Conservation (phyloP, 2,113 vertebrate genomes). For the Columbina picui region DNA sequence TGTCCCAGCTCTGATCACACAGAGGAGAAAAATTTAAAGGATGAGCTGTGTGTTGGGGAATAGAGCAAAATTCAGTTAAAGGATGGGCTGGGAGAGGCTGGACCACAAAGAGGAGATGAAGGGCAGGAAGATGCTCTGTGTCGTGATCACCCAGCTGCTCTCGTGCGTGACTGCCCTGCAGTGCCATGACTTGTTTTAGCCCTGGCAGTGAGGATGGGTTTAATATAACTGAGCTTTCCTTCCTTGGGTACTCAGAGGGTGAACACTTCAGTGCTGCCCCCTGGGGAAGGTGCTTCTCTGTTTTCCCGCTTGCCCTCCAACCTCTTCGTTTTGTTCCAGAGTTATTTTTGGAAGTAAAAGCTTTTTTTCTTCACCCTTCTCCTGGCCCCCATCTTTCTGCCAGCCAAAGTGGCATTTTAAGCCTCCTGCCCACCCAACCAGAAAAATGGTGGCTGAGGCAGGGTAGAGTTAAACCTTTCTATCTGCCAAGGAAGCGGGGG, state of each 20-base stretch:
- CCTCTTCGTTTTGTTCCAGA: constrained; percentile 12
- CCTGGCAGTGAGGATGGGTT: neutral
- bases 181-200: neutral
- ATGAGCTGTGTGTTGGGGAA: no score
- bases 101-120: accelerated
- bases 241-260: neutral
- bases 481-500: neutral
- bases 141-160: neutral
- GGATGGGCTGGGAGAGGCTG: neutral
- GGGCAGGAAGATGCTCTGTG: neutral
- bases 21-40: neutral
- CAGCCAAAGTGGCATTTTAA: constrained; percentile 69
- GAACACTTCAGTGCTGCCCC: neutral
- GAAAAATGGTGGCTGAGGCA: constrained; percentile 61
- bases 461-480: constrained; percentile 52
- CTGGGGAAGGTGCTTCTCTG: neutral
- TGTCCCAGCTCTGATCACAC: accelerated
- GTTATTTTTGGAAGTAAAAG: constrained; percentile 71
- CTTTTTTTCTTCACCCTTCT: constrained; percentile 34
- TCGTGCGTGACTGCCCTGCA: neutral
- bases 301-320: neutral
- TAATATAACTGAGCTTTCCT: neutral
- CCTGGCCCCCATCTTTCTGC: constrained; percentile 17
- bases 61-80: neutral
- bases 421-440: constrained; percentile 45